These are phyloP conservation scores for Geotrypetes seraphini DNA, from an alignment of 2,797 vertebrate species.

Conservation along the genomic window DNA sequence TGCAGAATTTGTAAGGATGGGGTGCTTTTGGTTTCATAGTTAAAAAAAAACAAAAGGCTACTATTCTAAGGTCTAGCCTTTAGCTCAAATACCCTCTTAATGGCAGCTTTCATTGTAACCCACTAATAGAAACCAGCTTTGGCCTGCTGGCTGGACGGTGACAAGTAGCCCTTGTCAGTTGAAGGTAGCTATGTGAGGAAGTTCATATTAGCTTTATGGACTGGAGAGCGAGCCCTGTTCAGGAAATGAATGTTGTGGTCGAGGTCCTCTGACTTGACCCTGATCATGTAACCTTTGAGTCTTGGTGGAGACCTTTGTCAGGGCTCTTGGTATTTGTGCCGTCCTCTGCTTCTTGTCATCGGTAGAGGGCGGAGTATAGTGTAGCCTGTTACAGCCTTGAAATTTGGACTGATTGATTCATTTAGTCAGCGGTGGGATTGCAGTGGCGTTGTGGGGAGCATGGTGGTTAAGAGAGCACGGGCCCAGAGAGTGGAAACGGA, in stretches of 20 bases:
- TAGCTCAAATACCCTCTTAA: slow-evolving; percentile 68
- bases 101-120: slow-evolving; percentile 72
- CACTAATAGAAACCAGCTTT: slow-evolving; percentile 70
- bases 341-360: slow-evolving; percentile 72
- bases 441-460: too few species aligned
- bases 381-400: slow-evolving; percentile 48
- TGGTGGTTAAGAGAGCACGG: too few species aligned
- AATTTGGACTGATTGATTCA: slow-evolving; percentile 53
- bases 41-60: too few species aligned
- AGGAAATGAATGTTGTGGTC: slow-evolving; percentile 81
- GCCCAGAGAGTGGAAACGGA: too few species aligned
- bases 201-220: slow-evolving; percentile 84
- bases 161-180: slow-evolving; percentile 40
- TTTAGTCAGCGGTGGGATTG: too few species aligned
- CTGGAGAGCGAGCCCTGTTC: slow-evolving; percentile 68
- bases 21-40: too few species aligned
- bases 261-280: slow-evolving; percentile 64
- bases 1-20: slow-evolving; percentile 63
- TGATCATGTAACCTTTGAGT: slow-evolving; percentile 60
- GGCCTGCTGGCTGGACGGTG: slow-evolving; percentile 41
- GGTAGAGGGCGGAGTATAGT: slow-evolving; percentile 37
- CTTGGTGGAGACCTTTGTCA: slow-evolving; percentile 40
- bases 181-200: slow-evolving; percentile 54
- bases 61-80: slow-evolving; percentile 58
- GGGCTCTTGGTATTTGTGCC: slow-evolving; percentile 55